Evolutionary conservation across 2,888 invertebrate species (phyloP).

Genomic region (Rotaria socialis): DNA sequence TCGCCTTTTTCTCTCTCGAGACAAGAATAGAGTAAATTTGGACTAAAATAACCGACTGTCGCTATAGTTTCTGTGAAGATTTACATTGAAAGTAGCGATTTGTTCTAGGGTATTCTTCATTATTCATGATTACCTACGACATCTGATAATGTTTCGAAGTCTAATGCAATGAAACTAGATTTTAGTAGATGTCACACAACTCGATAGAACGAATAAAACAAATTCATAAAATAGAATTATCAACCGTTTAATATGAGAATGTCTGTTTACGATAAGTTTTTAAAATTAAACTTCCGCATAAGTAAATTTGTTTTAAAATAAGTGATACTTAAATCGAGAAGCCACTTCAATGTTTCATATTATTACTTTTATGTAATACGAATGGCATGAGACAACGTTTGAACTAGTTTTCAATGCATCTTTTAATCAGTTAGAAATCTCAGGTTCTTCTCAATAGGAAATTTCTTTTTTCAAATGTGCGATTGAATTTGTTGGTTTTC

Average conservation of each 20-base stretch:
- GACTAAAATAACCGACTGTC: background rate
- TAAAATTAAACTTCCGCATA: too few relatives aligned
- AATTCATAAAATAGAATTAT: background rate
- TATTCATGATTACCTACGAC: background rate
- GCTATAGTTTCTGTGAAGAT: background rate
- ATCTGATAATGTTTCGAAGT: background rate
- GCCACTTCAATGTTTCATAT: too few relatives aligned
- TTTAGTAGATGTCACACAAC: background rate
- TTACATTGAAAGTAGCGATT: background rate
- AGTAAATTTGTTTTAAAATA: too few relatives aligned
- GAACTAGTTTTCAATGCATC: too few relatives aligned
- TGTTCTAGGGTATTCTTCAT: background rate
- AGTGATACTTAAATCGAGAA: too few relatives aligned
- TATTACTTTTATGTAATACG: too few relatives aligned
- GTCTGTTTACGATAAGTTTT: too few relatives aligned
- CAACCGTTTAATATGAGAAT: background rate
- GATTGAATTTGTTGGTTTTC: too few relatives aligned
- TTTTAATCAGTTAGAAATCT: too few relatives aligned
- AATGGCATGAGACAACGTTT: too few relatives aligned
- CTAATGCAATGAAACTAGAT: constrained; percentile 7
- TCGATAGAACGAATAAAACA: background rate
- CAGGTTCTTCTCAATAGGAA: too few relatives aligned
- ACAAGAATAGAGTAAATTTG: background rate
- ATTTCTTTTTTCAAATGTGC: too few relatives aligned
- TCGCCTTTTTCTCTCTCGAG: background rate